phyloP scores from a whole-genome alignment of 1,140 invertebrate species.

The Parasteatoda tepidariorum region DNA sequence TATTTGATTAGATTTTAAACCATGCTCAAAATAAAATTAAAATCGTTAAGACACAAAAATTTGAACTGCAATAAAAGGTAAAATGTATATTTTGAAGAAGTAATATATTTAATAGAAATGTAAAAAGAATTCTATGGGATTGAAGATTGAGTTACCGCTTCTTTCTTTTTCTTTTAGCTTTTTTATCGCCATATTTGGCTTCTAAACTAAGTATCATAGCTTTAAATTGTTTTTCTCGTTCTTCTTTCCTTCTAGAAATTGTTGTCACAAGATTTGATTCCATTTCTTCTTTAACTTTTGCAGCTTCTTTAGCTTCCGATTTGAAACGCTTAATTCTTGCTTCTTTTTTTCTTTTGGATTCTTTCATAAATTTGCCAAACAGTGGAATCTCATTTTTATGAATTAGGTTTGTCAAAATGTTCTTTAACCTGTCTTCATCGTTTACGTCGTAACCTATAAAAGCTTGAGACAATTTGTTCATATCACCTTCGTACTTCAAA shows the following conservation, averaged over 20 bases:
- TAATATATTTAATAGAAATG: no score
- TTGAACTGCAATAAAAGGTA: no score
- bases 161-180: neutral
- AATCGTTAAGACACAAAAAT: no score
- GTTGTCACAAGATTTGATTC: slow-evolving; percentile 25
- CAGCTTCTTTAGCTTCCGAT: slow-evolving; percentile 49
- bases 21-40: no score
- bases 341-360: slow-evolving; percentile 76
- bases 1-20: no score
- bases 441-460: slow-evolving; percentile 86
- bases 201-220: slow-evolving; percentile 61
- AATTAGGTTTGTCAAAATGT: slow-evolving; percentile 81
- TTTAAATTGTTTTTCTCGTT: slow-evolving; percentile 43
- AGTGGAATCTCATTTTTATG: slow-evolving; percentile 81
- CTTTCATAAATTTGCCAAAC: slow-evolving; percentile 83
- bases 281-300: slow-evolving; percentile 48
- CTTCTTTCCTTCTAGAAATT: slow-evolving; percentile 28
- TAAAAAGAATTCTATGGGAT: no score
- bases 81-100: no score
- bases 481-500: slow-evolving; percentile 84
- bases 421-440: slow-evolving; percentile 82
- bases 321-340: slow-evolving; percentile 66
- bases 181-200: slow-evolving; percentile 62
- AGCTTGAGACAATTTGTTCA: slow-evolving; percentile 85
- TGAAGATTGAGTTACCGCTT: no score